Evolutionary conservation across 2,797 vertebrate genomes (phyloP).

Genomic region (Galago senegalensis): DNA sequence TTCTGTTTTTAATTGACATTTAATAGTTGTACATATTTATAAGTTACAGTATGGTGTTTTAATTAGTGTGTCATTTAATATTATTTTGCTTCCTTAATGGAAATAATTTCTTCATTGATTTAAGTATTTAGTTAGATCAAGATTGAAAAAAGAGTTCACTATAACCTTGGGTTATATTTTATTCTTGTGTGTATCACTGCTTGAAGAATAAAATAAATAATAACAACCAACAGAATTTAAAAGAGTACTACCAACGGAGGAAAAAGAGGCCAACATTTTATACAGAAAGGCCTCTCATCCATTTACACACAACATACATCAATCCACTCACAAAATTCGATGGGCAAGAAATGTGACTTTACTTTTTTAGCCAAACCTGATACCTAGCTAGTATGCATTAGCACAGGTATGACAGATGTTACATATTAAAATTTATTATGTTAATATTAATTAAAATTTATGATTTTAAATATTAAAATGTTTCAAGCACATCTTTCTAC

Average conservation of each 20-base stretch:
- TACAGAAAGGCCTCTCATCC: background rate
- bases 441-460: background rate
- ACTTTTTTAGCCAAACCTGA: background rate
- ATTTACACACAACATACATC: background rate
- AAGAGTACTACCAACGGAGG: background rate
- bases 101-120: background rate
- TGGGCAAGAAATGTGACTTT: background rate
- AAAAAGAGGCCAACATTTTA: background rate
- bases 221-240: background rate
- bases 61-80: background rate
- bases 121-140: background rate
- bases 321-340: slow-evolving; percentile 7
- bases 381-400: background rate
- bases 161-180: background rate
- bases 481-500: background rate
- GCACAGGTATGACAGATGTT: background rate
- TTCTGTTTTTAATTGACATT: background rate
- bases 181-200: background rate
- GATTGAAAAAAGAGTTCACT: background rate
- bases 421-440: slow-evolving; percentile 14
- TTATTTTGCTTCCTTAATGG: slow-evolving; percentile 22
- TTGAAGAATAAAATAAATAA: slow-evolving; percentile 23
- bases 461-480: slow-evolving; percentile 32
- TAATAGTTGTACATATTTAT: background rate
- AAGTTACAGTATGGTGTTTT: background rate